Conservation (phyloP, 2,113 vertebrate species). For the Dasyornis broadbenti region DNA sequence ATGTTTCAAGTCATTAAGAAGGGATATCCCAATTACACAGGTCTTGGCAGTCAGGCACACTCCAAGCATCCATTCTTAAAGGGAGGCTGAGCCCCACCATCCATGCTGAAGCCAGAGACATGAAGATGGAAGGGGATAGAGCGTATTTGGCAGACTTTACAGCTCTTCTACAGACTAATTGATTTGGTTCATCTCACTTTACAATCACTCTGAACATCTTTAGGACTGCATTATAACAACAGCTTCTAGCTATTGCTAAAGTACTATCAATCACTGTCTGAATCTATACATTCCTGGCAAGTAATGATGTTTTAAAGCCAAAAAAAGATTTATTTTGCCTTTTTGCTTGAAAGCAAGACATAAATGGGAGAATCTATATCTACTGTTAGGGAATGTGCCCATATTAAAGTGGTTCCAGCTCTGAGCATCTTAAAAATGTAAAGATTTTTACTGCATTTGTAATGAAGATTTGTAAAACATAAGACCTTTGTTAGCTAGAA, state of each 20-base stretch:
- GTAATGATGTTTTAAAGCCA: background rate
- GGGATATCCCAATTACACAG: background rate
- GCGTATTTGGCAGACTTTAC: background rate
- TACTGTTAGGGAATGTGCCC: background rate
- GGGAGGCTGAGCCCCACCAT: background rate
- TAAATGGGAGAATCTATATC: background rate
- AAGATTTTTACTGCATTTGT: background rate
- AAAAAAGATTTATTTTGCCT: background rate
- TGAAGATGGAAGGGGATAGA: background rate
- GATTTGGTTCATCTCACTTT: background rate
- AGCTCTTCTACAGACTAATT: background rate
- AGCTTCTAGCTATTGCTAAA: background rate
- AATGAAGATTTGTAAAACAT: background rate
- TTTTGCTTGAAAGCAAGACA: background rate
- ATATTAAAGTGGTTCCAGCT: background rate
- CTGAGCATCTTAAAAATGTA: background rate
- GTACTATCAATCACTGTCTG: background rate
- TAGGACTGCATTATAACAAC: background rate
- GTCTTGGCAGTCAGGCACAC: background rate
- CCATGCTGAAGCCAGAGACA: background rate
- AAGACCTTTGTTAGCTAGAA: background rate
- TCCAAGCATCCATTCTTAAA: background rate
- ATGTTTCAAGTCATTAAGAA: background rate
- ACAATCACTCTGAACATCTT: background rate
- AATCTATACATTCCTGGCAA: background rate